These are phyloP conservation scores for Pycnomerus fuliginosus DNA, from an alignment of 2,888 invertebrate species.

Conservation along the genomic window DNA sequence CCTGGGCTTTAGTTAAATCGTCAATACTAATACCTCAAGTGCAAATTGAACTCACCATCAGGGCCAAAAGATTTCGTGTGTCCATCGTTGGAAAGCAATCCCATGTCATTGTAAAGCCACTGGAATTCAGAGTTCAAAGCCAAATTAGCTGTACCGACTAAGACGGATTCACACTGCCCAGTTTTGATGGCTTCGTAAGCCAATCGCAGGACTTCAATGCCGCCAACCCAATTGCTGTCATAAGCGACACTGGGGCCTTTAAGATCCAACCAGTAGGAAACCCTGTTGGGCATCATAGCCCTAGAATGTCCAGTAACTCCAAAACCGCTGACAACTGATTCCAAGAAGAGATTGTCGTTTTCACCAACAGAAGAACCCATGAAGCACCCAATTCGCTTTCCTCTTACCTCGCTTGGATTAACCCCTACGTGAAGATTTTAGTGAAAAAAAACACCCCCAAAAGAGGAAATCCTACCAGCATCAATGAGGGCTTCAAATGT, in stretches of 20 bases:
- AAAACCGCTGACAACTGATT: slow-evolving; percentile 60
- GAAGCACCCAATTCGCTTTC: slow-evolving; percentile 51
- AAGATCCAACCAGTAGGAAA: slow-evolving; percentile 88
- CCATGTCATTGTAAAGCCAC: slow-evolving; percentile 62
- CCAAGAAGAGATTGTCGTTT: slow-evolving; percentile 55
- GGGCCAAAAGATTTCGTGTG: slow-evolving; percentile 65
- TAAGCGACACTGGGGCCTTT: slow-evolving; percentile 66
- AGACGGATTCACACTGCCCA: slow-evolving; percentile 86
- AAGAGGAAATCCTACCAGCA: slow-evolving; percentile 46
- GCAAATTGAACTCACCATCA: slow-evolving; percentile 52
- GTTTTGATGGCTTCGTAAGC: slow-evolving; percentile 74
- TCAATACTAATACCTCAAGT: no score
- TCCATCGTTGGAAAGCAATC: slow-evolving; percentile 63
- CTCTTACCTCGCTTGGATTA: slow-evolving; percentile 50
- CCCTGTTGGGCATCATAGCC: slow-evolving; percentile 94
- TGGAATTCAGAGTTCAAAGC: slow-evolving; percentile 63
- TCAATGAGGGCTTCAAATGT: slow-evolving; percentile 54
- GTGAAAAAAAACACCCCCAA: not conserved
- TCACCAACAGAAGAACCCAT: slow-evolving; percentile 53
- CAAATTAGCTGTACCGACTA: slow-evolving; percentile 87
- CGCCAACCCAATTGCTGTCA: slow-evolving; percentile 68
- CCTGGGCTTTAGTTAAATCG: no score
- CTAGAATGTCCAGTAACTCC: slow-evolving; percentile 74
- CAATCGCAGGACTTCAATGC: slow-evolving; percentile 65
- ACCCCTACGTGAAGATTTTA: slow-evolving; percentile 41